Base-by-base conservation (phyloP, 2,888 invertebrate species). In the Nymphalis c-album region DNA sequence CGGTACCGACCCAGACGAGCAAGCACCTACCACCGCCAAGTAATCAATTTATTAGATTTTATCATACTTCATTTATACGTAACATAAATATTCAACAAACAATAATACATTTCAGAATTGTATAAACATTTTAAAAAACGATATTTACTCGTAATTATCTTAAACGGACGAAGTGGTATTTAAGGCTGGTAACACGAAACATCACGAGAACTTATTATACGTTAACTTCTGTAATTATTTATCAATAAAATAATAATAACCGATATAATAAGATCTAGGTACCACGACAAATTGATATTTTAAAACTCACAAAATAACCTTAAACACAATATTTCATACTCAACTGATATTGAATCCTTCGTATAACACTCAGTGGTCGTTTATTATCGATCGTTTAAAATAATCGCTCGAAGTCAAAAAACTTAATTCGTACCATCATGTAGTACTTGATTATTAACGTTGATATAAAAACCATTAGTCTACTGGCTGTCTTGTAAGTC, bases 361-460 rank as follows among this genome's bases (percentile, higher is more conserved):
- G 3, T 35, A 55, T 55, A 55, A n/a, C 31, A 8, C 17, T 55
- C 31, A n/a, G 2, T 10, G 31, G n/a, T 35, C 31, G 31, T 55
- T 55, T 31, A 55, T 55, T 55, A 55, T 31, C 8, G 55, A 35
- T 55, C 55, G 31, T 55, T 55, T 55, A 55, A 55, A 35, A 55
- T 55, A 55, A 55, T 55, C 55, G 35, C 8, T 55, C 31, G 31
- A 31, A 55, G n/a, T 31, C 55, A 10, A 20, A 26, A 53, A 53
- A 55, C 8, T 31, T 31, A n/a, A n/a, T 31, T 35, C 7, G 35
- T 55, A 55, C 7, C 13, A 55, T 5, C 17, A 35, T 7, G 31
- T 16, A 1, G n/a, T 55, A n/a, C 17, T 22, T 7, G 16, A 13
- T 20, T 22, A 51, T 51, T 51, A 20, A 51, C 20, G 22, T 51